These are phyloP conservation scores for Ctenochaetus hawaiiensis DNA, from an alignment of 2,797 vertebrate genomes.

Conservation along the genomic window DNA sequence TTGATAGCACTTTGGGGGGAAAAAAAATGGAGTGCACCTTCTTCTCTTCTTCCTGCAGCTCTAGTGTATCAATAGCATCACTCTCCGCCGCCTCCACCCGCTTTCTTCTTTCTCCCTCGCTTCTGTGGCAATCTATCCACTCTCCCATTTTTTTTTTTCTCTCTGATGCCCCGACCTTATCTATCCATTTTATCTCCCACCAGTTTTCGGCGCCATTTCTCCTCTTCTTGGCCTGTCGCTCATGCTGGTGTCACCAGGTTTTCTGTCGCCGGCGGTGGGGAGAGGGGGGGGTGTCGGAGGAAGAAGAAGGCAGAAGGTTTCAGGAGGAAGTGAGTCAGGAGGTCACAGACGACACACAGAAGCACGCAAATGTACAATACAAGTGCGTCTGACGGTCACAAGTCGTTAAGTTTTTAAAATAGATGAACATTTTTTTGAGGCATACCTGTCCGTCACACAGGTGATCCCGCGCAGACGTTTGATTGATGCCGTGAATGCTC, in stretches of 20 bases:
- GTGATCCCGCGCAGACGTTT: conserved; percentile 25
- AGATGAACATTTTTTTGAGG: conserved; percentile 8
- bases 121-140: conserved; percentile 72
- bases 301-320: conserved; percentile 34
- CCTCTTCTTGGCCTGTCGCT: conserved; percentile 74
- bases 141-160: conserved; percentile 66
- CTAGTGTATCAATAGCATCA: conserved; percentile 76
- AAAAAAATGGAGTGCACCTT: conserved; percentile 59
- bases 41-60: conserved; percentile 63
- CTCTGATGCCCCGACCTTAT: conserved; percentile 76
- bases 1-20: conserved; percentile 61
- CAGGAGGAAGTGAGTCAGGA: conserved; percentile 37
- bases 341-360: conserved; percentile 56
- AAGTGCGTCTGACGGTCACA: conserved; percentile 33
- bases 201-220: conserved; percentile 78
- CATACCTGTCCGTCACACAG: conserved; percentile 50
- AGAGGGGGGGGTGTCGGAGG: background rate
- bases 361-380: background rate
- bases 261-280: conserved; percentile 70
- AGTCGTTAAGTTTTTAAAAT: conserved; percentile 49
- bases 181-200: conserved; percentile 81
- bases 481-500: conserved; percentile 27
- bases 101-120: conserved; percentile 22
- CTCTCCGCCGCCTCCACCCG: conserved; percentile 27
- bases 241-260: conserved; percentile 79